Base-by-base conservation (phyloP, 2,113 vertebrate species). In the Melanocharis versteri region DNA sequence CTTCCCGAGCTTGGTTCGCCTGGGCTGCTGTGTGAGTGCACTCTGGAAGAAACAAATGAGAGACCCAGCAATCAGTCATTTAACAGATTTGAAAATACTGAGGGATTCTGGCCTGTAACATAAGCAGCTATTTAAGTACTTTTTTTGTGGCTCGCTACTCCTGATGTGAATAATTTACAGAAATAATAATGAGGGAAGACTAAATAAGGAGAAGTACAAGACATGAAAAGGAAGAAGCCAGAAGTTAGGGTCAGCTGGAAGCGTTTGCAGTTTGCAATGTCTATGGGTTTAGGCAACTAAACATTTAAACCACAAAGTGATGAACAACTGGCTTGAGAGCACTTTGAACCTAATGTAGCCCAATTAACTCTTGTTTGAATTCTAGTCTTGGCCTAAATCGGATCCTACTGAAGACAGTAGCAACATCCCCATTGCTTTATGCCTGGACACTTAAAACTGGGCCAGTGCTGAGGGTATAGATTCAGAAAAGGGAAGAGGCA, bases 171-270 rank as follows among this genome's bases (percentile, higher is more conserved):
- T 82, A 80, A 95, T 44, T 87, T 83, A 87, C 68, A 83, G 81
- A 90, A 94, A 82, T 89, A 94, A 79, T 93, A 87, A 57, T 83
- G 71, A 95, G n/a, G 50, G 78, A 95, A 93, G 75, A 83, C 87
- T 91, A 82, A 91, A 91, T 79, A 79, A 79, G 71, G 82, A 71
- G 68, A 84, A 84, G 16, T 40, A 65, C 16, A 83, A 69, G 79
- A 86, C 71, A 5, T 56, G 68, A 33, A 70, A 83, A 87, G 54
- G 61, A 82, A 56, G 48, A 79, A 72, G 87, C 65, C 77, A 65
- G 13, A 87, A 91, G 62, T 80, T 61, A 18, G 44, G 54, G 50
- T 94, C 62, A 93, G 9, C 24, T 87, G 84, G 53, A 83, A 70
- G 50, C 77, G 78, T 85, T 91, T 89, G 77, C 62, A 47, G 11